phyloP scores from a whole-genome alignment of 2,113 vertebrate genomes.

The Corythoichthys intestinalis region DNA sequence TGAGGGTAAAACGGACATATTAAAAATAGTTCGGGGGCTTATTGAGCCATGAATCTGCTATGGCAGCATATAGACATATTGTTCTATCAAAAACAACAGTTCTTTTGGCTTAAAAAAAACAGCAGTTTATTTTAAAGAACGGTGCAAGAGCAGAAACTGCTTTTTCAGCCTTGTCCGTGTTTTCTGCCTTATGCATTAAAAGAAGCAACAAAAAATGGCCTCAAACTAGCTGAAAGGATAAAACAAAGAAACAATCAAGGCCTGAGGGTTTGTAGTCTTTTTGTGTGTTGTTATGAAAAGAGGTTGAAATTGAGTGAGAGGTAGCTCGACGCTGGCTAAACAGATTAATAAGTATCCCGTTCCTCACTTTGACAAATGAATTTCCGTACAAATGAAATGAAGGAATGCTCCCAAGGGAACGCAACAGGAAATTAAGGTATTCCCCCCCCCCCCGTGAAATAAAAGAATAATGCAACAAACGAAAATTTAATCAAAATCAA shows the following conservation, averaged over 20 bases:
- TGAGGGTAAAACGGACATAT: too few species aligned
- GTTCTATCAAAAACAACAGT: too few species aligned
- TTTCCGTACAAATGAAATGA: constrained; percentile 61
- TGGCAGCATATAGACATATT: too few species aligned
- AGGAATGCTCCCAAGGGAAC: constrained; percentile 45
- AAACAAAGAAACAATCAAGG: neutral
- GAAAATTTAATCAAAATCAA: neutral
- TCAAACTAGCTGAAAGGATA: neutral
- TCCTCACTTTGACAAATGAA: constrained; percentile 65
- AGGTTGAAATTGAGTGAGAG: neutral
- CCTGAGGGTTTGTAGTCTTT: neutral
- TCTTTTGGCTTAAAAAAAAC: too few species aligned
- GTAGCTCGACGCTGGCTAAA: constrained; percentile 34
- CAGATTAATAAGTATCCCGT: constrained; percentile 55
- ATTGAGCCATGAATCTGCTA: too few species aligned
- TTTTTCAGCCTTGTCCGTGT: too few species aligned
- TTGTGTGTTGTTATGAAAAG: neutral
- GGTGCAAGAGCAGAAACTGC: too few species aligned
- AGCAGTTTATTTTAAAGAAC: too few species aligned
- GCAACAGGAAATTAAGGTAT: constrained; percentile 47
- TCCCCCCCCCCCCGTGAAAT: constrained; percentile 37
- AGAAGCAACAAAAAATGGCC: neutral
- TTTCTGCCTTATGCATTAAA: neutral
- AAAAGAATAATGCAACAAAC: constrained; percentile 37
- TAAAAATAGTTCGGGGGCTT: too few species aligned